Evolutionary conservation across 1,140 invertebrate species (phyloP).

Genomic region (Plectrocnemia conspersa): DNA sequence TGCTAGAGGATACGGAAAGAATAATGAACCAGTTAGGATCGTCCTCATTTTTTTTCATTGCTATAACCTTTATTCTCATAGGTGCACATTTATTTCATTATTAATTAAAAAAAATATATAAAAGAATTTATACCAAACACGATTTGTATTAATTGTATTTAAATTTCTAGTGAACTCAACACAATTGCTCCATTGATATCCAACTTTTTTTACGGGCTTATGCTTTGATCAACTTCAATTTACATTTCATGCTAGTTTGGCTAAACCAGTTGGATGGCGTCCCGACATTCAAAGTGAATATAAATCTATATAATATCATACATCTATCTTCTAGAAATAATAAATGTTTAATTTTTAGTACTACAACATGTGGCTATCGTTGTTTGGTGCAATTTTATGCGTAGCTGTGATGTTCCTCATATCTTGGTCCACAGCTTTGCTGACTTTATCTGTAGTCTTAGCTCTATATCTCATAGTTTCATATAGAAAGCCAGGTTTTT

Average conservation of each 20-base stretch:
- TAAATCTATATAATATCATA: background rate
- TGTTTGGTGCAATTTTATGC: constrained; percentile 82
- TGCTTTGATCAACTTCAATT: constrained; percentile 95
- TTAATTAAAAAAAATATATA: no score
- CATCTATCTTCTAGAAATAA: constrained; percentile 7
- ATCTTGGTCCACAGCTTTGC: constrained; percentile 85
- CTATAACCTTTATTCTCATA: constrained; percentile 80
- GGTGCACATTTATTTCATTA: no score
- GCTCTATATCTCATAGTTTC: constrained; percentile 83
- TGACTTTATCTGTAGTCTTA: constrained; percentile 78
- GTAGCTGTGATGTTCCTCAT: constrained; percentile 95
- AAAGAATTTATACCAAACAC: background rate
- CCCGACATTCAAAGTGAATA: constrained; percentile 75
- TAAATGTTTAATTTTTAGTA: constrained; percentile 59
- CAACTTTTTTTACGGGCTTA: constrained; percentile 98
- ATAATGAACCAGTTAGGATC: constrained; percentile 90
- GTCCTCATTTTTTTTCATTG: constrained; percentile 85
- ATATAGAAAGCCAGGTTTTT: constrained; percentile 71
- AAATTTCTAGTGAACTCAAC: constrained; percentile 81
- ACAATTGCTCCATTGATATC: constrained; percentile 94
- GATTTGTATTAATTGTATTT: constrained; percentile 14
- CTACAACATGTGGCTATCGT: constrained; percentile 95
- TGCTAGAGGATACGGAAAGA: constrained; percentile 85
- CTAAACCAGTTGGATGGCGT: constrained; percentile 81
- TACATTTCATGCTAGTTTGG: constrained; percentile 89